Percentiles rank a stretch among this genome's conserved stretches.
Conservation (phyloP, 2,113 vertebrate genomes). For the Phrynosoma platyrhinos region DNA sequence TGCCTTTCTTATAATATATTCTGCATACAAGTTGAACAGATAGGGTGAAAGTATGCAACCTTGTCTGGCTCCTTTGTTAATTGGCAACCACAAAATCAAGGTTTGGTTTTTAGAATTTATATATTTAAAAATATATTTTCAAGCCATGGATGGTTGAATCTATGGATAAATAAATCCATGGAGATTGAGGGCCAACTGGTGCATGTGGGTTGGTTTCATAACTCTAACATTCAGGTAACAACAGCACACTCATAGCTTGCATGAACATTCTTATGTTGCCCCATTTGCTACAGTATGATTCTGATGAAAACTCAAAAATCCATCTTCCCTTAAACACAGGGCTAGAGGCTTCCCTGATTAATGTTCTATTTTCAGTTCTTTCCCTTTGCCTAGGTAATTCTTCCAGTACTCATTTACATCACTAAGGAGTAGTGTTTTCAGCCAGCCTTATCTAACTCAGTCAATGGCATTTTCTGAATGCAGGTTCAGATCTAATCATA, state of each 20-base stretch:
- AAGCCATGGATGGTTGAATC: no score
- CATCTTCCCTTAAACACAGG: not conserved
- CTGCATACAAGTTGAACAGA: no score
- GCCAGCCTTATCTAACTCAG: constrained; percentile 9
- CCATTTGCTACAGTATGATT: constrained; percentile 9
- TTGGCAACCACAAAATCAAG: no score
- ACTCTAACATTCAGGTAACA: not conserved
- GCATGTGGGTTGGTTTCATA: not conserved
- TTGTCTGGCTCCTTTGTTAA: no score
- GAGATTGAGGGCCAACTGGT: not conserved
- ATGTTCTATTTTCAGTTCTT: constrained; percentile 22
- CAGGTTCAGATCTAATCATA: not conserved
- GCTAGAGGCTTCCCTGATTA: not conserved
- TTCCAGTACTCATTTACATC: constrained; percentile 15
- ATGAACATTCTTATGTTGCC: not conserved
- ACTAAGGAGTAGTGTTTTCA: constrained; percentile 19
- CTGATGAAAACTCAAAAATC: not conserved
- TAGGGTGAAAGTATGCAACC: no score
- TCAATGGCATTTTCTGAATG: constrained; percentile 9
- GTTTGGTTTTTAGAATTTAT: no score
- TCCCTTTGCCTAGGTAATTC: constrained; percentile 22
- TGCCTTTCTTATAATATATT: no score
- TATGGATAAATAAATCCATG: no score
- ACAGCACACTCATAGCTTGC: fast-evolving
- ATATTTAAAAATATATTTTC: no score